Base-by-base conservation (phyloP, 2,888 invertebrate species). In the Barypeithes pellucidus region DNA sequence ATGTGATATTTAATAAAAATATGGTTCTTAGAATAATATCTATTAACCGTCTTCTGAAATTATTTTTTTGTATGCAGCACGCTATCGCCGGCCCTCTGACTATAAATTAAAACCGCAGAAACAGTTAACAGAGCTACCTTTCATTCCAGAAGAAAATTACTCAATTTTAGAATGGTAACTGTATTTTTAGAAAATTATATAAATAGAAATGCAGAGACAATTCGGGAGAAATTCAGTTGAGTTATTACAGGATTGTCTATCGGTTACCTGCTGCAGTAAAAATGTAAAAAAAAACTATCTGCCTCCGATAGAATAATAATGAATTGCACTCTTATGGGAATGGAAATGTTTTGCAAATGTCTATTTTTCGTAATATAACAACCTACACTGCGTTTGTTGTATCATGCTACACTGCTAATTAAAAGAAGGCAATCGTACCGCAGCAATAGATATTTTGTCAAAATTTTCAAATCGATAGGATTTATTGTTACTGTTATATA, bases 151-250 rank as follows among this genome's bases (percentile, higher is more conserved):
- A 29, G 29, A 29, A 33, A 33, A 16, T 11, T 16, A 57, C 33
- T 57, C 33, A 57, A 57, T 57, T 57, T 57, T 57, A 57, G 54
- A 57, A 57, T 3, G 24, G 54, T 57, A 16, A 11, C 33, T 33
- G 9, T 57, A 57, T 57, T 57, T 57, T 57, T 33, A 16, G 54
- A 33, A 18, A 33, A 33, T 18, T 57, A 14, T 57, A 57, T 33
- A 57, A 57, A 57, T 57, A 57, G 54, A 57, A 57, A 57, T 57
- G 54, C 54, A 54, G 9, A 29, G 50, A 50, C 50, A 22, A 22
- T 50, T 50, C 22, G 3, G 12, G n/a, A n/a, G 22, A 50, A 24
- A n/a, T 50, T 5, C 24, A 50, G 24, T 47, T 47, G 11, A 47
- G 47, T 50, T 22, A 22, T 50, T 50, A 24, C 12, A 12, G 3